Evolutionary conservation across 2,113 vertebrate species (phyloP).

Genomic region (Bubo scandiacus): DNA sequence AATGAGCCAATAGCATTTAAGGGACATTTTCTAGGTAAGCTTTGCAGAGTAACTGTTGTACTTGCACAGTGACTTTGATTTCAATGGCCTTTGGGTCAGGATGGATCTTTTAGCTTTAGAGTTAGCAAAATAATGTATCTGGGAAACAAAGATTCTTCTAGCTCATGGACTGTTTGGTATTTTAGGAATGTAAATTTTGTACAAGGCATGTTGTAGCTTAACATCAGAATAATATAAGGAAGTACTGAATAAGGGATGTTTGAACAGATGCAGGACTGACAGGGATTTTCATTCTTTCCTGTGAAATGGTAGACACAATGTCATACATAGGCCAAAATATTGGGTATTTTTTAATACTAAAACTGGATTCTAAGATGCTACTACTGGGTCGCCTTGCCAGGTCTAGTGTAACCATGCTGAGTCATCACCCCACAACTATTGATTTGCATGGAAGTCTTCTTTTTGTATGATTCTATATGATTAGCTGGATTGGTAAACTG

Average conservation of each 20-base stretch:
- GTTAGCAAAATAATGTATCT: background rate
- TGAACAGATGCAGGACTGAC: background rate
- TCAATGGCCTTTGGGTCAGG: background rate
- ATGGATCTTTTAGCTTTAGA: background rate
- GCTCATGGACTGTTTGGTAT: background rate
- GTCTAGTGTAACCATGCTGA: no score
- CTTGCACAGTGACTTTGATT: background rate
- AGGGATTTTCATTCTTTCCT: background rate
- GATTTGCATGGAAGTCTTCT: background rate
- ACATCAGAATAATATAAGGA: background rate
- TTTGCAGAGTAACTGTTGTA: background rate
- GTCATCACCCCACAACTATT: background rate
- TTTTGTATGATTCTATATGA: background rate
- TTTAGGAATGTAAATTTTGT: background rate
- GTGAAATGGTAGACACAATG: background rate
- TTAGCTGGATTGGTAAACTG: background rate
- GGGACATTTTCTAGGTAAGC: background rate
- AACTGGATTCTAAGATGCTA: background rate
- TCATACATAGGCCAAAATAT: background rate
- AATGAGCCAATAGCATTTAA: background rate
- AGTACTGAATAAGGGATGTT: background rate
- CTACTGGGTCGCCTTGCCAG: background rate
- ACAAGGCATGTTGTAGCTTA: background rate
- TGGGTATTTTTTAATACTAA: background rate
- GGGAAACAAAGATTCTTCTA: background rate